These are phyloP conservation scores for Callionymus lyra DNA, from an alignment of 2,113 vertebrate species.

Conservation along the genomic window DNA sequence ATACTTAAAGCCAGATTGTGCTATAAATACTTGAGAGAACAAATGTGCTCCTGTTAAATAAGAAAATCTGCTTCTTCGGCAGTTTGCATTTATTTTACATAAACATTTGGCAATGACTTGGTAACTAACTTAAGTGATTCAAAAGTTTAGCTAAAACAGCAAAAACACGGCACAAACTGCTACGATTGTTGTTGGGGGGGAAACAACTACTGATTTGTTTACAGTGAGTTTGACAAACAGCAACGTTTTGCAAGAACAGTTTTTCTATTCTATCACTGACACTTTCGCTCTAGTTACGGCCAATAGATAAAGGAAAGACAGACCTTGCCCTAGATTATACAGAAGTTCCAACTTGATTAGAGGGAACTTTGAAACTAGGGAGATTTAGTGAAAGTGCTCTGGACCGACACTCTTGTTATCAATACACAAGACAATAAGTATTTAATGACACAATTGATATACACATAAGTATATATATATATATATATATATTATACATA, in stretches of 20 bases:
- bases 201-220: constrained; percentile 21
- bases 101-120: too few relatives aligned
- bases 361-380: constrained; percentile 38
- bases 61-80: too few relatives aligned
- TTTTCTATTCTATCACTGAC: constrained; percentile 36
- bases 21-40: background rate
- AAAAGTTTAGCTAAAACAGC: too few relatives aligned
- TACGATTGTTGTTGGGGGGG: constrained; percentile 1
- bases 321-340: constrained; percentile 55
- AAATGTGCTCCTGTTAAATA: too few relatives aligned
- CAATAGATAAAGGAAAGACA: constrained; percentile 33
- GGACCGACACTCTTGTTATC: constrained; percentile 6
- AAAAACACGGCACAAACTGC: too few relatives aligned
- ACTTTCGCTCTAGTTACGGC: constrained; percentile 42
- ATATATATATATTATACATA: too few relatives aligned
- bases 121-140: too few relatives aligned
- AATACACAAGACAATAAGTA: background rate
- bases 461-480: too few relatives aligned
- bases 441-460: background rate
- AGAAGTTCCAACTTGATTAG: constrained; percentile 23
- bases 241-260: constrained; percentile 32
- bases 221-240: constrained; percentile 8
- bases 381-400: constrained; percentile 32
- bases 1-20: constrained; percentile 13
- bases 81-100: too few relatives aligned